These are phyloP conservation scores for Rostratula benghalensis DNA, from an alignment of 2,113 vertebrate species.

Conservation along the genomic window DNA sequence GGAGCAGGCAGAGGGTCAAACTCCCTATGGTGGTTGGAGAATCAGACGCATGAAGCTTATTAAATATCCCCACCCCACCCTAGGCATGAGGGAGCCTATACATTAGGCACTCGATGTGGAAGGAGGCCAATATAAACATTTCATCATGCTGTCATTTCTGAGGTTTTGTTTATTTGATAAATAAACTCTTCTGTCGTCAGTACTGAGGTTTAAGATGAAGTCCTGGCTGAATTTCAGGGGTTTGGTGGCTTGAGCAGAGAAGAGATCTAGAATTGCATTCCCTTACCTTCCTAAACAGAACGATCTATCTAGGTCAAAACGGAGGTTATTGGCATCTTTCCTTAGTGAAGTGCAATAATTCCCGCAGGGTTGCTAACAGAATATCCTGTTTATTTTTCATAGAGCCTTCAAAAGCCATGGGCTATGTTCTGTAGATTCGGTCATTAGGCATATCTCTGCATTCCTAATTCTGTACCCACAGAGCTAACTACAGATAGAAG, in stretches of 20 bases:
- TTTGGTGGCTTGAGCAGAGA: slow-evolving; percentile 4
- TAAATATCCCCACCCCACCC: not conserved
- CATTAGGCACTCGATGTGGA: not conserved
- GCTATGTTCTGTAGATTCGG: slow-evolving; percentile 7
- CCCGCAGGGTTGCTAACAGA: slow-evolving; percentile 58
- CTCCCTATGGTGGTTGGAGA: not conserved
- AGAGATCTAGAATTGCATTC: slow-evolving; percentile 39
- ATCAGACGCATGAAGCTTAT: not conserved
- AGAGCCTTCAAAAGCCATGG: slow-evolving; percentile 30
- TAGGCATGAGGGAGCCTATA: not conserved
- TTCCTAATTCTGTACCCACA: slow-evolving; percentile 21
- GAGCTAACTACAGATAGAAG: not conserved
- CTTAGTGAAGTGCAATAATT: slow-evolving; percentile 56
- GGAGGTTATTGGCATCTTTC: slow-evolving; percentile 65
- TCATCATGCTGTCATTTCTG: not conserved
- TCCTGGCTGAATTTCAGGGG: slow-evolving; percentile 26
- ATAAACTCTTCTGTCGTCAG: not conserved
- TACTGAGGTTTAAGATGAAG: slow-evolving; percentile 3
- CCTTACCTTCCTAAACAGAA: slow-evolving; percentile 46
- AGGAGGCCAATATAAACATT: not conserved
- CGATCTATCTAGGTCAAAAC: slow-evolving; percentile 64
- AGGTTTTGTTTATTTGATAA: not conserved
- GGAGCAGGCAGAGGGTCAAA: not conserved
- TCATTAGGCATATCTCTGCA: slow-evolving; percentile 4
- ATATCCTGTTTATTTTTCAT: slow-evolving; percentile 65